Base-by-base conservation (phyloP, 2,113 vertebrate genomes). In the Lepus timidus region DNA sequence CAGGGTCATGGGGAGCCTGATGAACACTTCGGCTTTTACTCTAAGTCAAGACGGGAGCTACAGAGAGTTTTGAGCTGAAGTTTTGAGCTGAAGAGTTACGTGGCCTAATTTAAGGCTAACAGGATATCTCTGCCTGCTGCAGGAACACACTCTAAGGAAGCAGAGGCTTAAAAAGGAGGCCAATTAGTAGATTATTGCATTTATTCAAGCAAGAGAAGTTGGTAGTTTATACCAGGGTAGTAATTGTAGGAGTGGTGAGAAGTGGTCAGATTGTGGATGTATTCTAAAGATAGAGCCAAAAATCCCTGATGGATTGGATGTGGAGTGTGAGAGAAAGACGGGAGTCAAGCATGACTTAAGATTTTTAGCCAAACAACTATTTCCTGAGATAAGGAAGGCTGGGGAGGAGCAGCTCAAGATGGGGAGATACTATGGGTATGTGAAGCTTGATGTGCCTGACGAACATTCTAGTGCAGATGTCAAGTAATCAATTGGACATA, bases 201-300 rank as follows among this genome's bases (percentile, higher is more conserved):
- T 67, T 84, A 58, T 79, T 55, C 17, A 27, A 85, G 80, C 76
- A 67, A 92, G 67, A 87, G 52, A 93, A 90, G 13, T 79, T 94
- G 64, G 81, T 90, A 84, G 61, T 93, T 75, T 84, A 55, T n/a
- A 36, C 49, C 33, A 75, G 58, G 86, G 36, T 36, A 78, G 65
- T 44, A 93, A 89, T 20, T 81, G 52, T 81, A 31, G 61, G 79
- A 74, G 36, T 91, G 20, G 23, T 65, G 27, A 93, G 79, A 95
- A 91, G 36, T 86, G n/a, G 23, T 67, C 19, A 95, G 39, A 93
- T 67, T 88, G 27, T 81, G 31, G 27, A 81, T 71, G 1, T 84
- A 88, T 73, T 86, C 93, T 82, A 96, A 94, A 94, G 68, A 85
- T 95, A 93, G 85, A 67, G 27, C 11, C 49, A 68, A 96, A 94